Percentiles rank a stretch among this genome's conserved stretches.
phyloP scores from a whole-genome alignment of 2,888 invertebrate genomes.

The Rutpela maculata region DNA sequence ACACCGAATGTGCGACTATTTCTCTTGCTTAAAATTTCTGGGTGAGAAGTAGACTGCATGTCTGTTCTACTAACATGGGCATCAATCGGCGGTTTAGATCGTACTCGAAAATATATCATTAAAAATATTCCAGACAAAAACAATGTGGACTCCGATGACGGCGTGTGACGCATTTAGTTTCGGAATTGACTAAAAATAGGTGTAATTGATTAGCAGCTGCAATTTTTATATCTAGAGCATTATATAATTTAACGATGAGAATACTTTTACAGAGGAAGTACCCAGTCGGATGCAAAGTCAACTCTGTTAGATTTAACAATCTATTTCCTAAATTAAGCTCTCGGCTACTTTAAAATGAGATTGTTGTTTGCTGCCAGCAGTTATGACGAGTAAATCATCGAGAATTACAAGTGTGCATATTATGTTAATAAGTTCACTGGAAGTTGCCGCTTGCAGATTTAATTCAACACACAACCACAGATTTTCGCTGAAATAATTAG shows the following conservation, averaged over 20 bases:
- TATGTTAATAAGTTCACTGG: conserved; percentile 50
- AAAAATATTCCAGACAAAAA: background rate
- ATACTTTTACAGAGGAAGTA: conserved; percentile 74
- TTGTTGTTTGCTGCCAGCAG: conserved; percentile 63
- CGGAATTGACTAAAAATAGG: conserved; percentile 46
- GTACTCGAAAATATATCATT: too few relatives aligned
- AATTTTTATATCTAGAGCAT: conserved; percentile 74
- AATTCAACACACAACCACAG: background rate
- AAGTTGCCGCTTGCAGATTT: conserved; percentile 33
- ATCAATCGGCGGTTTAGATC: too few relatives aligned
- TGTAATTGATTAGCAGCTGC: conserved; percentile 63
- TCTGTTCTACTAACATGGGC: too few relatives aligned
- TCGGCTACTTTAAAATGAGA: conserved; percentile 69
- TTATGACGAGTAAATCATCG: conserved; percentile 35
- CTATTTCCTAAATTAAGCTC: conserved; percentile 75
- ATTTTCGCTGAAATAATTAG: conserved; percentile 31
- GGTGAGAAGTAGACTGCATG: too few relatives aligned
- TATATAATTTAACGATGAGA: conserved; percentile 74
- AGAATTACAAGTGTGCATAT: conserved; percentile 47
- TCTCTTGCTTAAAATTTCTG: too few relatives aligned
- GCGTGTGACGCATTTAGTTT: conserved; percentile 1
- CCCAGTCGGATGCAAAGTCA: conserved; percentile 75
- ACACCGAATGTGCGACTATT: too few relatives aligned
- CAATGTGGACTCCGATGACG: background rate
- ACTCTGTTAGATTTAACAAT: conserved; percentile 75